Percentiles rank a stretch among this genome's conserved stretches.
Conservation (phyloP, 2,113 vertebrate genomes). For the Dermatemys mawii region DNA sequence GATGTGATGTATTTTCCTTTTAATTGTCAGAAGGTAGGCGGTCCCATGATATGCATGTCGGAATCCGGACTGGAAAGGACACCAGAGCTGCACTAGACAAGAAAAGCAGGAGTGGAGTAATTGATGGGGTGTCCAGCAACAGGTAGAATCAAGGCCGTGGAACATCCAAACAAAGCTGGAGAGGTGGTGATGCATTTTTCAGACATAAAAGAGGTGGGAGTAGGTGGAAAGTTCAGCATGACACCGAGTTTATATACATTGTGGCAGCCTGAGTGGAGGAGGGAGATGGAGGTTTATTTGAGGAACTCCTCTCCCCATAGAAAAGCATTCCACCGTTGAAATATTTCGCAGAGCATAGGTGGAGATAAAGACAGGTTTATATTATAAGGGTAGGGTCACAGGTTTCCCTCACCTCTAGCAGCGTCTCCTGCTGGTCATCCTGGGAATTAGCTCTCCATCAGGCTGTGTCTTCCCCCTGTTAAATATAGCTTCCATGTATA, state of each 20-base stretch:
- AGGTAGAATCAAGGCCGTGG: background rate
- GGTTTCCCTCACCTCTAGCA: background rate
- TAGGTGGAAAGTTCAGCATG: background rate
- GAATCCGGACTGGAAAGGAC: background rate
- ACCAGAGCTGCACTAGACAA: background rate
- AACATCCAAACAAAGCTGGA: background rate
- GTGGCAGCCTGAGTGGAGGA: background rate
- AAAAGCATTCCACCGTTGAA: background rate
- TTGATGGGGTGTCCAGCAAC: accelerated
- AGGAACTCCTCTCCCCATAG: background rate
- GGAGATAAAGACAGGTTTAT: slow-evolving; percentile 9
- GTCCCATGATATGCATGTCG: background rate
- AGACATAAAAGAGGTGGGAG: background rate
- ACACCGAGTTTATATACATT: background rate
- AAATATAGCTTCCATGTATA: too few species aligned
- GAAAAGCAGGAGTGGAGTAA: background rate
- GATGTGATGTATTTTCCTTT: background rate
- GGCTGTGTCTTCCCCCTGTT: background rate
- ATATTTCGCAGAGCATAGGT: background rate
- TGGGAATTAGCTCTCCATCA: background rate
- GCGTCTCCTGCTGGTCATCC: background rate
- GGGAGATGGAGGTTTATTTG: background rate
- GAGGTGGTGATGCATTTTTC: background rate
- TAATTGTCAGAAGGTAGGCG: background rate
- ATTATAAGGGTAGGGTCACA: background rate